Conservation (phyloP, 2,888 invertebrate genomes). For the Lissocephala sabroskyi region DNA sequence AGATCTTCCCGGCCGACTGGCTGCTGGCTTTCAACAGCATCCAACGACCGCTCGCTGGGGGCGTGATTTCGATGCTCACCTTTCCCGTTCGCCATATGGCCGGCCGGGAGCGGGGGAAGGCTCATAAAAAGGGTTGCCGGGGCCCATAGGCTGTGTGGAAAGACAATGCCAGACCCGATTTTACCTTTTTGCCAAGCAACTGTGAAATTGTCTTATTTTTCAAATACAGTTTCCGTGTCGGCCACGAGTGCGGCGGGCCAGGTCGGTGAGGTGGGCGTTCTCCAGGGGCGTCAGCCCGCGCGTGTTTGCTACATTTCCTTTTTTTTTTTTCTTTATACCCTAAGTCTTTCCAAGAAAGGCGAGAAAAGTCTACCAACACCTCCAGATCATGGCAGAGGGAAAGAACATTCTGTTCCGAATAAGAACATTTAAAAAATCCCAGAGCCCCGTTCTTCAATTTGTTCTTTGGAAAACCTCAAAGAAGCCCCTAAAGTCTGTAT, state of each 20-base stretch:
- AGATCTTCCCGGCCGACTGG: too few species aligned
- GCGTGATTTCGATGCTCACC: not conserved
- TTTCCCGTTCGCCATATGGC: constrained; percentile 59
- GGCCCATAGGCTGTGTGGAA: too few species aligned
- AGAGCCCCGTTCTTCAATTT: too few species aligned
- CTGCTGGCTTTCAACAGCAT: constrained; percentile 1
- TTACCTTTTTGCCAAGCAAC: constrained; percentile 60
- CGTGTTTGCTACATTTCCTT: constrained; percentile 1
- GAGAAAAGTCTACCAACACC: too few species aligned
- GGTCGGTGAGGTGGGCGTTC: not conserved
- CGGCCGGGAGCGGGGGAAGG: constrained; percentile 49
- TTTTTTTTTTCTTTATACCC: too few species aligned
- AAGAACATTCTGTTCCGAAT: too few species aligned
- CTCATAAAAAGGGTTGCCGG: constrained; percentile 57
- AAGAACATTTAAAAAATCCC: too few species aligned
- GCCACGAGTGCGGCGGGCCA: not conserved
- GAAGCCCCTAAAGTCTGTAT: too few species aligned
- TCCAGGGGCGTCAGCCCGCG: not conserved
- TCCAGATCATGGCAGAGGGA: too few species aligned
- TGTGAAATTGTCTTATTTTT: constrained; percentile 49
- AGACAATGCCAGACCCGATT: constrained; percentile 16
- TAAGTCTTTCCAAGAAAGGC: too few species aligned
- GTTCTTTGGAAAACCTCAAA: too few species aligned
- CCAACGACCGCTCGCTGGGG: not conserved
- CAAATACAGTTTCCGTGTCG: too few species aligned